phyloP scores from a whole-genome alignment of 2,888 invertebrate genomes.

The Acronicta psi region DNA sequence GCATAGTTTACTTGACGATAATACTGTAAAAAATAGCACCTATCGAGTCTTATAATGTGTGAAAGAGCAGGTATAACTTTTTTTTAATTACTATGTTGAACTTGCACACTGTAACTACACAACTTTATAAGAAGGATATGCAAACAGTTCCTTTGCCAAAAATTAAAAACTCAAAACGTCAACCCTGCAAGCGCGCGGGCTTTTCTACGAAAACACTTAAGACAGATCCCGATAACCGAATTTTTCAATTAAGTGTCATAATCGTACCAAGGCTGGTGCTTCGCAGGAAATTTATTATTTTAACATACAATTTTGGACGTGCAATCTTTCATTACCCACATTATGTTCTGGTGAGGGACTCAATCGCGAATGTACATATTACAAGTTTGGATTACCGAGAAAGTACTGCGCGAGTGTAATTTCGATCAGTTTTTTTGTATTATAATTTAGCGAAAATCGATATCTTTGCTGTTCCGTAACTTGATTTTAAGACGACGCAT shows the following conservation, averaged over 20 bases:
- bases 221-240: conserved; percentile 81
- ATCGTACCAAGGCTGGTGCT: conserved; percentile 71
- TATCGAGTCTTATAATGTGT: no score
- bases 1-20: no score
- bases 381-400: conserved; percentile 55
- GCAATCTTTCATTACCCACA: conserved; percentile 68
- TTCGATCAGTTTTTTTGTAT: conserved; percentile 38
- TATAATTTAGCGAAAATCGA: conserved; percentile 40
- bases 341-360: conserved; percentile 68
- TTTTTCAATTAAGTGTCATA: conserved; percentile 88
- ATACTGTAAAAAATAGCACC: no score
- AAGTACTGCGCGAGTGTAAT: conserved; percentile 38
- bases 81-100: no score
- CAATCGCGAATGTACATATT: conserved; percentile 51
- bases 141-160: neutral
- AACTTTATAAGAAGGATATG: neutral
- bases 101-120: no score
- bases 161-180: conserved; percentile 39
- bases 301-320: conserved; percentile 77
- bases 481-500: no score
- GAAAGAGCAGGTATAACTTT: no score
- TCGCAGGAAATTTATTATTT: conserved; percentile 83
- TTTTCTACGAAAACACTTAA: conserved; percentile 86
- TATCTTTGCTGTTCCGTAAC: conserved; percentile 28
- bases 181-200: conserved; percentile 64